Evolutionary conservation across 2,888 invertebrate species (phyloP).

Genomic region (Sminthurinus aureus): DNA sequence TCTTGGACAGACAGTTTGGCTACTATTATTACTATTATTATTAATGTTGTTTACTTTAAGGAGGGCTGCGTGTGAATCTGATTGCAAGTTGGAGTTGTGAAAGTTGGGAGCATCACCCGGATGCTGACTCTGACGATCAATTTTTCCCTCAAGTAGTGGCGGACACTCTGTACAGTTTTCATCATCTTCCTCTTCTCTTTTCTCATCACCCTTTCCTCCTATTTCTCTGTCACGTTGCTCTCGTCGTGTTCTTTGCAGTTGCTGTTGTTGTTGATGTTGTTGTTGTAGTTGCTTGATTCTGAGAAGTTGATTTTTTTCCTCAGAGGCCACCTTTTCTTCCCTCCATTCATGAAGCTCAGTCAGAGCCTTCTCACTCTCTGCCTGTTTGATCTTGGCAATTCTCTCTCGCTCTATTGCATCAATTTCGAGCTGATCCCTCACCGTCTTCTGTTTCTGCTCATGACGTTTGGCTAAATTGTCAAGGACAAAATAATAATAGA

Average conservation of each 20-base stretch:
- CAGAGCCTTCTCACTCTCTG: conserved; percentile 72
- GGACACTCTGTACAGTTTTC: background rate
- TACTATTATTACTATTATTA: conserved; percentile 4
- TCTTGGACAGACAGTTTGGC: background rate
- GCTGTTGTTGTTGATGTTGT: background rate
- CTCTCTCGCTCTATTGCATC: conserved; percentile 69
- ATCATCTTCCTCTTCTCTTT: background rate
- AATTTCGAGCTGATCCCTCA: conserved; percentile 70
- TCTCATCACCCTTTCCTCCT: background rate
- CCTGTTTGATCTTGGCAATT: conserved; percentile 72
- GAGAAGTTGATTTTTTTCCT: conserved; percentile 9
- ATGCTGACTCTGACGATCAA: conserved; percentile 5
- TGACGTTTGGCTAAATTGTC: conserved; percentile 54
- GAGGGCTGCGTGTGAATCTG: background rate
- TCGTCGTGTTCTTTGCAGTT: background rate
- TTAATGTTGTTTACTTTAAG: background rate
- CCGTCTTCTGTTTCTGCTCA: conserved; percentile 69
- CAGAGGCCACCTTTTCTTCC: background rate
- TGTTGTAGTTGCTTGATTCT: conserved; percentile 2
- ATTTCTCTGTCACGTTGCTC: background rate
- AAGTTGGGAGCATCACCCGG: background rate
- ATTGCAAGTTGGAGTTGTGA: background rate
- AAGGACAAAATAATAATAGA: background rate
- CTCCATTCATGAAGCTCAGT: conserved; percentile 72
- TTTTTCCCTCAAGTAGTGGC: background rate